phyloP scores from a whole-genome alignment of 2,113 vertebrate species.

The Mus spicilegus region DNA sequence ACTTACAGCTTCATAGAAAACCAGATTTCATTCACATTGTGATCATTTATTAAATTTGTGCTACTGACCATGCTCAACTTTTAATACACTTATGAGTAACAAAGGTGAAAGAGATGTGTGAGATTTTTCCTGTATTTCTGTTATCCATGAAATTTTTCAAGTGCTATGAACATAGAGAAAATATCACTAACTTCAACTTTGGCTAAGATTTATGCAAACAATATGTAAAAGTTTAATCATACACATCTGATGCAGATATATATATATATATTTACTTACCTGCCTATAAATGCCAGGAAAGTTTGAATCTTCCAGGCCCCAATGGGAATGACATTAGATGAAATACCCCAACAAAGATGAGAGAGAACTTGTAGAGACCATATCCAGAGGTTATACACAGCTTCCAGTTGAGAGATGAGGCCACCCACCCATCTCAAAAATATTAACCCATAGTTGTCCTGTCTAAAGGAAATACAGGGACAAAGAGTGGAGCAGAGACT shows the following conservation, averaged over 20 bases:
- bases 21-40: constrained; percentile 69
- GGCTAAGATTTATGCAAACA: constrained; percentile 50
- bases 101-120: constrained; percentile 60
- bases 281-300: neutral
- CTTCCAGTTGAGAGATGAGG: too few relatives aligned
- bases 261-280: too few relatives aligned
- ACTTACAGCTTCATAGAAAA: constrained; percentile 70
- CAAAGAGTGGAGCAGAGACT: too few relatives aligned
- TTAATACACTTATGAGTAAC: constrained; percentile 68
- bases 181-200: constrained; percentile 58
- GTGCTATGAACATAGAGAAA: constrained; percentile 20
- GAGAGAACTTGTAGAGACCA: too few relatives aligned
- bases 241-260: neutral
- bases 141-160: constrained; percentile 65
- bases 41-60: constrained; percentile 49
- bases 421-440: too few relatives aligned
- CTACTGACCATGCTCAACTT: constrained; percentile 72
- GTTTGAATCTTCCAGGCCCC: too few relatives aligned
- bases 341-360: too few relatives aligned
- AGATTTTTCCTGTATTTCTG: constrained; percentile 54
- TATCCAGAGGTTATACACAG: too few relatives aligned
- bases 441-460: too few relatives aligned
- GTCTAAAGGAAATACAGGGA: too few relatives aligned
- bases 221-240: constrained; percentile 50
- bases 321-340: too few relatives aligned